Evolutionary conservation across 1,140 invertebrate genomes (phyloP), one percentile per base, ranked within the genome.

Genomic region (Drosophila sp.): DNA sequence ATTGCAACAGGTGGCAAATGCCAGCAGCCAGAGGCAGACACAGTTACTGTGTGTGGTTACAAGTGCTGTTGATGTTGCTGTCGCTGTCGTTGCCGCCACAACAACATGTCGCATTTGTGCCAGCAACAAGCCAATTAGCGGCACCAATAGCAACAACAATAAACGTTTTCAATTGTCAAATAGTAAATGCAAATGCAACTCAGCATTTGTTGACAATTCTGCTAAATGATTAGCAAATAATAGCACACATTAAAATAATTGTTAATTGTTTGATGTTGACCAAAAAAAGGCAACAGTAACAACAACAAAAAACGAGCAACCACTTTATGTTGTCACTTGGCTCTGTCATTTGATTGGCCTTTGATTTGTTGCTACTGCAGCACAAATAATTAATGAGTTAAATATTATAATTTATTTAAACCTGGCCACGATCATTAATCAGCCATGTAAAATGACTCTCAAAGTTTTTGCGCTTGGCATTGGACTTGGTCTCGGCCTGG

Each of bases 1-100:
- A 89, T 89, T 89, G 84, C 83, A 89, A 89, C 83, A 89, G 83
- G 83, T 89, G 83, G 83, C 83, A 89, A 89, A 72, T 76, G 71
- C 63, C 71, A 65, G 56, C 61, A 50, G 69, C 43, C 29, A 18
- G 29, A 63, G 8, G 13, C 41, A 56, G 11, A 51, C 21, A 63
- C 41, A 48, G 50, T 59, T 75, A 48, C 50, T 57, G 40, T 29
- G 46, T 76, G 69, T 56, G 67, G 72, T 75, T 65, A 36, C 72
- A 75, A 75, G 71, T 64, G 71, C 69, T 61, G 71, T 73, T 61
- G 57, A 32, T n/a, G 45, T 48, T 32, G 51, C 34, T 46, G 36
- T 46, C 46, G 59, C 51, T 41, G 36, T 45, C 21, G 21, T 4
- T 21, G 21, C 53, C 14, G 21, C 53, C 11, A 38, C 61, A 57